Percentiles rank a stretch among this genome's conserved stretches.
These are phyloP conservation scores for Pterocles burchelli DNA, from an alignment of 2,113 vertebrate genomes.

Conservation along the genomic window DNA sequence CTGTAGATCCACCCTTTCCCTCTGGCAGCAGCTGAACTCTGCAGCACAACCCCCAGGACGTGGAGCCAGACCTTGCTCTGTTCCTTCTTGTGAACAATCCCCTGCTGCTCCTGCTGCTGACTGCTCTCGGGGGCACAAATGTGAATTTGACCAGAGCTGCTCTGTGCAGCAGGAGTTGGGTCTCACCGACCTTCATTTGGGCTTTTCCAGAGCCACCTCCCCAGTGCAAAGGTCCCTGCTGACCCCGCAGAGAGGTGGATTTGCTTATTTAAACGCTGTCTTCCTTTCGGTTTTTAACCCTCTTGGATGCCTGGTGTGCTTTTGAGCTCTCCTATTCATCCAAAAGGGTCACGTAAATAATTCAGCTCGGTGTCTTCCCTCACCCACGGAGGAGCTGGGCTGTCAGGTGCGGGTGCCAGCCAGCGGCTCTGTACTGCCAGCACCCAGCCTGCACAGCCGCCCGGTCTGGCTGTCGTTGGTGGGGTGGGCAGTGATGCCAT, in stretches of 20 bases:
- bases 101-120: background rate
- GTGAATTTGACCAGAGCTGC: background rate
- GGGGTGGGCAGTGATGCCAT: rapidly evolving
- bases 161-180: background rate
- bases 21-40: background rate
- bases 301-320: rapidly evolving
- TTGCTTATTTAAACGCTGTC: background rate
- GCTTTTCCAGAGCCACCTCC: background rate
- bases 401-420: background rate
- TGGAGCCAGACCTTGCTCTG: background rate
- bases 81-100: background rate
- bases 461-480: rapidly evolving
- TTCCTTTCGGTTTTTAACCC: background rate
- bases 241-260: background rate
- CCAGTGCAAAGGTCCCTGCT: background rate
- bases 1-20: background rate
- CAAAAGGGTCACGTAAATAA: background rate
- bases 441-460: rapidly evolving
- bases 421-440: rapidly evolving
- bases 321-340: background rate
- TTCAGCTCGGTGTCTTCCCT: background rate
- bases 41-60: background rate
- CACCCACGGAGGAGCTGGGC: rapidly evolving
- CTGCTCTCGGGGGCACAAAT: background rate
- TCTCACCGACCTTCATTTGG: background rate